Base-by-base conservation (phyloP, 2,113 vertebrate species). In the Empidonax alnorum region DNA sequence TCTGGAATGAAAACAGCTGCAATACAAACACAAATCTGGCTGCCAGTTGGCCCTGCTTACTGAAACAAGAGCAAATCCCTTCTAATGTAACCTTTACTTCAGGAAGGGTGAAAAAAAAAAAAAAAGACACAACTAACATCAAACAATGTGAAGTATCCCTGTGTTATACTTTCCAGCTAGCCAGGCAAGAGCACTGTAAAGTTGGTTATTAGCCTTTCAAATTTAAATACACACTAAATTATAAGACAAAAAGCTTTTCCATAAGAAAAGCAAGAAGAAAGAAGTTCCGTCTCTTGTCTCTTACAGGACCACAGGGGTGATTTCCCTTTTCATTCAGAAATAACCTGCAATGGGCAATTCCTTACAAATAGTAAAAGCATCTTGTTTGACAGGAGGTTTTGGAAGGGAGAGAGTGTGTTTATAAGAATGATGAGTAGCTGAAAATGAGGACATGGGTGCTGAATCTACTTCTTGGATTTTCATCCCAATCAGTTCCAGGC, bases 11-110 rank as follows among this genome's bases (percentile, higher is more conserved):
- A 89, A 95, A 65, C 35, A 94, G 68, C 77, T 82, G 47, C 6
- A 3, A 65, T 75, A 71, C 71, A 89, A 94, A 87, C 81, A 91
- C 23, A 14, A 78, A 44, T 39, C 50, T 42, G 24, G 8, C 39
- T 95, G 69, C 89, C 87, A 68, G 27, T 59, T 93, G 90, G 74
- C 81, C 89, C 61, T 75, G 23, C n/a, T 84, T 72, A 56, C 72
- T 94, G 62, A 87, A 95, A 72, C 27, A 89, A 71, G 79, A 82
- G 42, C 17, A 91, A 89, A 76, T 80, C 81, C 35, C 20, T 93
- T 84, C 49, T 53, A 91, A 55, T 41, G 18, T 78, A 81, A 89
- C 72, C 74, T 68, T 89, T 72, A 94, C 81, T 66, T 89, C 58
- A 65, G 69, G 22, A 95, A 79, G 49, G 8, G 12, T 37, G 31